Percentiles rank a stretch among this genome's conserved stretches.
Evolutionary conservation across 2,797 vertebrate species (phyloP).

Genomic region (Parauchenoglanis punctatus): DNA sequence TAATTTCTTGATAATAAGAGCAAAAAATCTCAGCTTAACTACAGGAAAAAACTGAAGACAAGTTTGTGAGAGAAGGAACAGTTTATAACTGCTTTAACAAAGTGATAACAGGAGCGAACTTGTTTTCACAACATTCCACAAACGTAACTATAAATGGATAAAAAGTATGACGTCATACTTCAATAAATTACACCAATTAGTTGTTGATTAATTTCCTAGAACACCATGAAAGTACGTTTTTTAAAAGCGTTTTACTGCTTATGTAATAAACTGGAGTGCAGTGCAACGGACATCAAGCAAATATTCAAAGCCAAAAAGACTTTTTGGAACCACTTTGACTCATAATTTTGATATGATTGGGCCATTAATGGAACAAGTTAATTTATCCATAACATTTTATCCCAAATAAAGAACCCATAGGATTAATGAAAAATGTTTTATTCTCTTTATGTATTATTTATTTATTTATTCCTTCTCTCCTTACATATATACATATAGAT

Average conservation of each 20-base stretch:
- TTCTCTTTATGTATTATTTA: neutral
- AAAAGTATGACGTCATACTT: neutral
- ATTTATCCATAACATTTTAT: neutral
- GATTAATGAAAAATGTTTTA: neutral
- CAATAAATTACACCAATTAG: neutral
- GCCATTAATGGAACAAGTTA: too few relatives aligned
- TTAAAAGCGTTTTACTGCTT: too few relatives aligned
- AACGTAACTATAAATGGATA: neutral
- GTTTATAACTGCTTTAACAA: neutral
- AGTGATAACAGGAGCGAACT: neutral
- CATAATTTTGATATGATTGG: too few relatives aligned
- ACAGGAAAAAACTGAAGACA: neutral
- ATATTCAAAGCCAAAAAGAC: neutral
- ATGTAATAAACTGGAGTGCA: too few relatives aligned
- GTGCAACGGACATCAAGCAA: too few relatives aligned
- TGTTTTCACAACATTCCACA: neutral
- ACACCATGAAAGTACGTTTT: too few relatives aligned
- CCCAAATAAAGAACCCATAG: neutral
- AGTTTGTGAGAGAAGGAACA: neutral
- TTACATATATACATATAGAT: too few relatives aligned
- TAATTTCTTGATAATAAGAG: neutral
- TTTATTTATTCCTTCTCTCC: neutral
- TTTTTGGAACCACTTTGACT: too few relatives aligned
- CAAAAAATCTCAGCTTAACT: neutral
- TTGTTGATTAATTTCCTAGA: neutral